Base-by-base conservation (phyloP, 2,888 invertebrate genomes). In the Oegoconia quadripuncta region DNA sequence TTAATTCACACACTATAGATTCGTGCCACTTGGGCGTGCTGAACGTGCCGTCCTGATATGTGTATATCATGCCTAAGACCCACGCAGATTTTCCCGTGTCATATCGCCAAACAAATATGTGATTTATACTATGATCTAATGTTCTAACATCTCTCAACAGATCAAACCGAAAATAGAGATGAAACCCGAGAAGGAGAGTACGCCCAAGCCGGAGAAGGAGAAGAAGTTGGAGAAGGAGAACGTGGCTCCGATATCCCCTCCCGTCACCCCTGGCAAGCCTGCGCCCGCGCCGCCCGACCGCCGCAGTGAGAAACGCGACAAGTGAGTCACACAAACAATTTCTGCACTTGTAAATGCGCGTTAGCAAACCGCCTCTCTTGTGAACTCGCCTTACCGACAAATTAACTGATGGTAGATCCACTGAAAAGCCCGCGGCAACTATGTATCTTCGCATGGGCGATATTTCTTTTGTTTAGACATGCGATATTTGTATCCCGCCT, bases 161-260 rank as follows among this genome's bases (percentile, higher is more conserved):
- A 66, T 45, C 22, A 83, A 82, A 72, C 60, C 71, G 23, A 87
- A 84, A 62, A 34, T 72, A 53, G 84, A 84, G 42, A 47, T 56
- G 36, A 83, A 82, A 53, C 46, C 64, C 1, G 81, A 81, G 43
- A 81, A 79, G 42, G 79, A 82, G 46, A 61, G 44, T 37, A 56
- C 68, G 4, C 63, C 64, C 1, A 84, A 20, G 4, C 25, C 38
- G 1, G 25, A 84, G 34, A 49, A 65, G 2, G 82, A 82, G 55
- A 86, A 84, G 67, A 87, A 88, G 41, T 77, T 72, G 30, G 88
- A 88, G 64, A 88, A 88, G 42, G 88, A 88, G 60, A 87, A 87
- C 54, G 87, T 88, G 9, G 86, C 87, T 23, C 87, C 88, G 9
- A 62, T 64, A 41, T 72, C 80, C 2, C 80, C 79, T 3, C 78